These are phyloP conservation scores for Sinopyrophorus schimmeli DNA, from an alignment of 2,888 invertebrate species.

Conservation along the genomic window DNA sequence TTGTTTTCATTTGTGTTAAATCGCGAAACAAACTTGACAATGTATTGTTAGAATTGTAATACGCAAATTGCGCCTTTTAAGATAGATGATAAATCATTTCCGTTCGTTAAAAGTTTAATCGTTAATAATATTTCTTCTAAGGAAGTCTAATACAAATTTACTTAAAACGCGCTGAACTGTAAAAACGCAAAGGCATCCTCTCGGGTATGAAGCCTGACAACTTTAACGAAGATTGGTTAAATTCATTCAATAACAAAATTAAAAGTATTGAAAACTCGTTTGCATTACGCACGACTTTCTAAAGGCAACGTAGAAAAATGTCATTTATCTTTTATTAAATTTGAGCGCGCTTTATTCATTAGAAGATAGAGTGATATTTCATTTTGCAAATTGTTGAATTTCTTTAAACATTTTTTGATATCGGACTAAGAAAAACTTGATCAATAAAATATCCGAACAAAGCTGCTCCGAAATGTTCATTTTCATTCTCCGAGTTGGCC, in stretches of 20 bases:
- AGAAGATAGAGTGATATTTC: slow-evolving; percentile 6
- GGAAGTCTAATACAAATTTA: slow-evolving; percentile 6
- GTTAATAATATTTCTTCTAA: slow-evolving; percentile 1
- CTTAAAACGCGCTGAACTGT: slow-evolving; percentile 2
- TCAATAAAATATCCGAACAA: slow-evolving; percentile 6
- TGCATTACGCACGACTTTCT: slow-evolving; percentile 6
- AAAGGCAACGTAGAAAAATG: slow-evolving; percentile 8
- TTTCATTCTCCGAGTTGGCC: slow-evolving; percentile 3
- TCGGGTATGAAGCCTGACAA: slow-evolving; percentile 5
- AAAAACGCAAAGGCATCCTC: slow-evolving; percentile 6
- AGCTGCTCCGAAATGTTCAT: slow-evolving; percentile 4
- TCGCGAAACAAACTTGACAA: too few relatives aligned
- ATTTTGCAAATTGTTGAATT: slow-evolving; percentile 3
- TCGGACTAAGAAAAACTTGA: slow-evolving; percentile 2
- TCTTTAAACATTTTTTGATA: slow-evolving; percentile 4
- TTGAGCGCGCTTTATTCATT: slow-evolving; percentile 7
- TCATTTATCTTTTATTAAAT: slow-evolving; percentile 12
- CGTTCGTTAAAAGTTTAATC: slow-evolving; percentile 5
- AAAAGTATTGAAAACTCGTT: slow-evolving; percentile 11
- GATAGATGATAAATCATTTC: too few relatives aligned
- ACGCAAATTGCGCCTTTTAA: too few relatives aligned
- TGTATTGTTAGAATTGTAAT: too few relatives aligned
- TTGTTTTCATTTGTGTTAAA: too few relatives aligned
- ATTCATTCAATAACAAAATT: slow-evolving; percentile 10
- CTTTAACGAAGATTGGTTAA: not conserved